Evolutionary conservation across 2,888 invertebrate genomes (phyloP), one percentile per base, ranked within the genome.

Genomic region (Loripinus fragilis): DNA sequence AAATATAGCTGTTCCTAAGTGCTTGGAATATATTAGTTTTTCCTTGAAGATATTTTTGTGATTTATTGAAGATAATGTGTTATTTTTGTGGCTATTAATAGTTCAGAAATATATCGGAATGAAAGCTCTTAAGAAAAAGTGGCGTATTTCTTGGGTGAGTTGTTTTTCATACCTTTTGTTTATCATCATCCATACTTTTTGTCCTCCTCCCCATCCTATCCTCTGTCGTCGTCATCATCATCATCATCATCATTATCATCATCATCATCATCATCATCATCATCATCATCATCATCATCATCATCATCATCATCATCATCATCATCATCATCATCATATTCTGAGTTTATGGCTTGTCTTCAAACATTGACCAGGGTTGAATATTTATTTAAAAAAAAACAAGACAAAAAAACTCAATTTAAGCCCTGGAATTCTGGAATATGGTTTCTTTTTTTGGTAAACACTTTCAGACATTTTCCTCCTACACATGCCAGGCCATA

Each of bases 71-170:
- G 45, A 45, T 45, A 45, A 45, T 20, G 10, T 45, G 45, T 20
- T 20, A 45, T 45, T 20, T 45, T 45, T 45, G 7, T 38, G 38
- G 38, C 5, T 38, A 38, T 38, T 38, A 38, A 38, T 38, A 12
- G 12, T 12, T 38, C 12, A 8, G 5, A 38, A 38, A 38, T 38
- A n/a, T 38, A 38, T 35, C 17, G 68, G 23, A 35, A 81, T 81
- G 81, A 81, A 81, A 55, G 81, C 81, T 48, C 71, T 81, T 35
- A 81, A 78, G 68, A 81, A 73, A 76, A 82, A 82, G 64, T 82
- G 82, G 82, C 70, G 82, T 20, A 74, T 75, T 41, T 82, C 82
- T n/a, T 82, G 82, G 82, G 82, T 82, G 69, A 79, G 82, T 75
- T 17, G 5, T 38, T 38, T 38, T 38, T 38, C 38, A 12, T 55